These are phyloP conservation scores for Lepidocolaptes lacrymiger DNA, from an alignment of 2,797 vertebrate genomes.

Conservation along the genomic window DNA sequence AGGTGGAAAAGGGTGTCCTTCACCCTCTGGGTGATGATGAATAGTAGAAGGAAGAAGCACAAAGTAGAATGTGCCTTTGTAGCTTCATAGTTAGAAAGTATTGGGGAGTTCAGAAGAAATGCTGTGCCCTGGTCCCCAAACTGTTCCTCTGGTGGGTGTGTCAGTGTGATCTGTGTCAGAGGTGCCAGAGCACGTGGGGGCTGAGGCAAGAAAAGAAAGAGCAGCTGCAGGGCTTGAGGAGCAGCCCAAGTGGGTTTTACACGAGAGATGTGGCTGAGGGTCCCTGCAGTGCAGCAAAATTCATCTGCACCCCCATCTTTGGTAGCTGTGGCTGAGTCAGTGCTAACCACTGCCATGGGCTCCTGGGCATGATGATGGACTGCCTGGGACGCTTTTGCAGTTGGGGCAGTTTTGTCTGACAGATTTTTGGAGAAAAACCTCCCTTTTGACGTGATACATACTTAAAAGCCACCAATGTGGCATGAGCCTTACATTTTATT, in stretches of 20 bases:
- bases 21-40: background rate
- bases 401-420: background rate
- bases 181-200: background rate
- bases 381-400: background rate
- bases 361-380: background rate
- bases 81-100: background rate
- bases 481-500: background rate
- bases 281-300: background rate
- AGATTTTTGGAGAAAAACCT: background rate
- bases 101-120: background rate
- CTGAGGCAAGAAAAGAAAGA: background rate
- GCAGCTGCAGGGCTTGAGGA: background rate
- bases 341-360: background rate
- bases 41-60: background rate
- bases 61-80: background rate
- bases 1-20: background rate
- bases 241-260: background rate
- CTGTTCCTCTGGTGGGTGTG: background rate
- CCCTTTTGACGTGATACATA: background rate
- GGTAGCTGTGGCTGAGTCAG: background rate
- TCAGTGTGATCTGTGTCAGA: background rate
- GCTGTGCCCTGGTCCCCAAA: background rate
- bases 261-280: background rate
- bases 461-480: background rate
- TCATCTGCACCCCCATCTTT: background rate